phyloP scores from a whole-genome alignment of 2,797 vertebrate genomes.

The Dicrostonyx torquatus region DNA sequence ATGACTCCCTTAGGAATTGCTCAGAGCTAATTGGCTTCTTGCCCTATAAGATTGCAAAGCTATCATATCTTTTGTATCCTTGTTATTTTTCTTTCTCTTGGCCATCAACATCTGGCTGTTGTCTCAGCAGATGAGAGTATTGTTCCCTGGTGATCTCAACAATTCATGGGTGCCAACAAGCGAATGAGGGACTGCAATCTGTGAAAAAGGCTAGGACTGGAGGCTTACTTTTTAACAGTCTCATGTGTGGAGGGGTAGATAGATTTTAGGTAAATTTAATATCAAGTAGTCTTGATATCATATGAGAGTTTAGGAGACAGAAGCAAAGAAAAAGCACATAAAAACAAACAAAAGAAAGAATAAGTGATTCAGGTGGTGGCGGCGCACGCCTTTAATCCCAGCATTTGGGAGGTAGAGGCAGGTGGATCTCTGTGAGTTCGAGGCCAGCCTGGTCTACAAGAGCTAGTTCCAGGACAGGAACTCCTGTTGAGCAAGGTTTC shows the following conservation, averaged over 20 bases:
- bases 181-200: not conserved
- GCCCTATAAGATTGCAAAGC: constrained; percentile 9
- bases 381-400: too few species aligned
- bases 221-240: constrained; percentile 13
- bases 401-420: too few species aligned
- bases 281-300: not conserved
- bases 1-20: constrained; percentile 68
- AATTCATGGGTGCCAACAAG: not conserved
- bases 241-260: not conserved
- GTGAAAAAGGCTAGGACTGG: not conserved
- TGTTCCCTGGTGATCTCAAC: constrained; percentile 38
- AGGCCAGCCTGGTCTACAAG: too few species aligned
- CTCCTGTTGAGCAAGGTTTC: too few species aligned
- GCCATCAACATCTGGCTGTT: constrained; percentile 23
- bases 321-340: constrained; percentile 19
- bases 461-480: too few species aligned
- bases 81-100: constrained; percentile 45
- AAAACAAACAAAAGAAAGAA: constrained; percentile 61
- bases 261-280: constrained; percentile 39
- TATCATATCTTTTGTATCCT: constrained; percentile 35
- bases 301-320: not conserved
- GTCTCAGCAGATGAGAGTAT: constrained; percentile 25
- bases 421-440: too few species aligned
- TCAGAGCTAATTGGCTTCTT: constrained; percentile 59
- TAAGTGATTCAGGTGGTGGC: too few species aligned